Evolutionary conservation across 2,113 vertebrate genomes (phyloP), one percentile per base, ranked within the genome.

Genomic region (Arvicanthis niloticus): DNA sequence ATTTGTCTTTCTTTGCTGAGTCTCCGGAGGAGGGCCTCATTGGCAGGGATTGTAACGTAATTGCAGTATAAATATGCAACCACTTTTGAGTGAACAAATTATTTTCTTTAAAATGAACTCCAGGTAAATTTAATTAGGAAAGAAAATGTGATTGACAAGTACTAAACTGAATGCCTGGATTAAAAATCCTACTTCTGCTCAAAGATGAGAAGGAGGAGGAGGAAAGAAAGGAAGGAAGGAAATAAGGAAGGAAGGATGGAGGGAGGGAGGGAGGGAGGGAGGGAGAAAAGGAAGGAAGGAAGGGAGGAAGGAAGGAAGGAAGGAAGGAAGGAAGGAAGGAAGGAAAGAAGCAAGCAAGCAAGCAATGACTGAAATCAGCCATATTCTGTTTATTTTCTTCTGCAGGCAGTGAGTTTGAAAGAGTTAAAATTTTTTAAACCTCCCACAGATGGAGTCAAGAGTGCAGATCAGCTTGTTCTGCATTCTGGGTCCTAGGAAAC

Each of bases 91-190:
- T 24, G 87, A 95, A 96, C 96, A 91, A 96, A 91, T 97, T 86
- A 96, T 97, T 98, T 96, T 96, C 91, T 95, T 95, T 95, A 97
- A 97, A 95, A 94, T 85, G 77, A 95, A 95, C 68, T 91, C 94
- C 95, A 97, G 96, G 96, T 97, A 97, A 91, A 97, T 98, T 97
- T 97, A 98, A 98, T 97, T 97, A 97, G 94, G 73, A 93, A 56
- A 77, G 51, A 95, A 89, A 97, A 84, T 81, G 91, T 97, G 96
- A 97, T 96, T 97, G 96, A 86, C 96, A 89, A 82, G 91, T 92
- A 88, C 92, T 77, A 89, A 65, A 76, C 77, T 95, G 93, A 97
- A 96, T 91, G 75, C 77, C 68, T 88, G 92, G 93, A 97, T 95
- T 97, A 94, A 72, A 96, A 92, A 37, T 65, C 89, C 92, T 62